These are phyloP conservation scores for Gallinago nigripennis DNA, from an alignment of 2,797 vertebrate genomes.

Conservation along the genomic window DNA sequence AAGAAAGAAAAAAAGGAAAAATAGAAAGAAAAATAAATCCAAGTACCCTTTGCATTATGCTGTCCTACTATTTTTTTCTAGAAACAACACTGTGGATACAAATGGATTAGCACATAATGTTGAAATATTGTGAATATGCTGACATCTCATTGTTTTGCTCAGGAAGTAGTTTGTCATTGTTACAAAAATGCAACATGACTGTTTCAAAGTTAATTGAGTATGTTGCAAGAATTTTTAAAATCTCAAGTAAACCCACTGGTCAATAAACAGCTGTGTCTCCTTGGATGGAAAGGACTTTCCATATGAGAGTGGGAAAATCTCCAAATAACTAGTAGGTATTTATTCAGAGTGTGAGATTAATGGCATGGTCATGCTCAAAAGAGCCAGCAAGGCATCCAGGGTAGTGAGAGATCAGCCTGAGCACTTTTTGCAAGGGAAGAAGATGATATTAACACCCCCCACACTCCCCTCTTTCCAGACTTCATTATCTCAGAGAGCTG, in stretches of 20 bases:
- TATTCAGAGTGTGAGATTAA: neutral
- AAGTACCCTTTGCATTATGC: neutral
- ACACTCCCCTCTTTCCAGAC: neutral
- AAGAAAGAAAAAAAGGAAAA: neutral
- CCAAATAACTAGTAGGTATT: neutral
- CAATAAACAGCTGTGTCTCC: neutral
- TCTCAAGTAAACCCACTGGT: neutral
- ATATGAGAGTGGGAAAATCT: neutral
- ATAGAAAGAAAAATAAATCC: neutral
- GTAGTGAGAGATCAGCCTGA: neutral
- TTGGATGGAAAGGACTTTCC: neutral
- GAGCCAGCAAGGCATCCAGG: neutral
- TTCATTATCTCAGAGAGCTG: neutral
- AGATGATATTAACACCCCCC: neutral
- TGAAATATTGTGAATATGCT: constrained; percentile 53
- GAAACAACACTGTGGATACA: constrained; percentile 9
- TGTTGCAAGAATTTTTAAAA: constrained; percentile 24
- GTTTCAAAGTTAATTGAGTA: constrained; percentile 21
- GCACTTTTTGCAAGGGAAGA: neutral
- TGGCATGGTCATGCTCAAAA: neutral
- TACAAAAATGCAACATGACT: neutral
- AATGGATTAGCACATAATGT: constrained; percentile 42
- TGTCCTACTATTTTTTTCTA: neutral
- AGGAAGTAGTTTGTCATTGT: constrained; percentile 57
- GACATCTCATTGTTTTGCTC: constrained; percentile 64